Percentiles rank a stretch among this genome's conserved stretches.
phyloP scores from a whole-genome alignment of 2,888 invertebrate species.

The Serripes groenlandicus region DNA sequence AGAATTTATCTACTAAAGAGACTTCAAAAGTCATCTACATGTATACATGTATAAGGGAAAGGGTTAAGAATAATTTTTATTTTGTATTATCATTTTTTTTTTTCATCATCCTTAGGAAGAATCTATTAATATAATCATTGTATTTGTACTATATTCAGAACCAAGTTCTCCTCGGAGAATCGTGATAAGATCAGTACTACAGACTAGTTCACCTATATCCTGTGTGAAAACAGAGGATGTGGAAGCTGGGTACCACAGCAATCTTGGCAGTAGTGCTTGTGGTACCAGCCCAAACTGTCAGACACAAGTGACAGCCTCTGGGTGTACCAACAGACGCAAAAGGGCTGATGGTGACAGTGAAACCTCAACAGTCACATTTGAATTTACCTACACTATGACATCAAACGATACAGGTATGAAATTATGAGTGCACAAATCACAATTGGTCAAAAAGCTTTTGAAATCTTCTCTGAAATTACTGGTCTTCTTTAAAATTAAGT shows the following conservation, averaged over 20 bases:
- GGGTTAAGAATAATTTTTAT: too few relatives aligned
- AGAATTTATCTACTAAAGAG: too few relatives aligned
- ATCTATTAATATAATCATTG: too few relatives aligned
- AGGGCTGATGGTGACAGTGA: not conserved
- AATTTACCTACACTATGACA: not conserved
- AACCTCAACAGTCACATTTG: not conserved
- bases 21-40: too few relatives aligned
- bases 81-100: too few relatives aligned
- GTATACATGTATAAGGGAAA: too few relatives aligned
- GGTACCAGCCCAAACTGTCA: not conserved
- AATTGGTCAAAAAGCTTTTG: not conserved
- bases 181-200: too few relatives aligned
- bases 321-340: conserved; percentile 3
- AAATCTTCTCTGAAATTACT: not conserved
- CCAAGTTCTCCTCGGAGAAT: too few relatives aligned
- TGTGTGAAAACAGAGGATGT: not conserved
- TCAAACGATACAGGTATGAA: not conserved
- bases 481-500: not conserved
- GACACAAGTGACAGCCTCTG: not conserved
- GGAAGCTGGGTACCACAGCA: not conserved
- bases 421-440: not conserved
- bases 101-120: too few relatives aligned
- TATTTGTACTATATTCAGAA: too few relatives aligned
- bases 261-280: not conserved
- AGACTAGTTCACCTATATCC: not conserved